Evolutionary conservation across 2,113 vertebrate genomes (phyloP).

Genomic region (Calcarius ornatus): DNA sequence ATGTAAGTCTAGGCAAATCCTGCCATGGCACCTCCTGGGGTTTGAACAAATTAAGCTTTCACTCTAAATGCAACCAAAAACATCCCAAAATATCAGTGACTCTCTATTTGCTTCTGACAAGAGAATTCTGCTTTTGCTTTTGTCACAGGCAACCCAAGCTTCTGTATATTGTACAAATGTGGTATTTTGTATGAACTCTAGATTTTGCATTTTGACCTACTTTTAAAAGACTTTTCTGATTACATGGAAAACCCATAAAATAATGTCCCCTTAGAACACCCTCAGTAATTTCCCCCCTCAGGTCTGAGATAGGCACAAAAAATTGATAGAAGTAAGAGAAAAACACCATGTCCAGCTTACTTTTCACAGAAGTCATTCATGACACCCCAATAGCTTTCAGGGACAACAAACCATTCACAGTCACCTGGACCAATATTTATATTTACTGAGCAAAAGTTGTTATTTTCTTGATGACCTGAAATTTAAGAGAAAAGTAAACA

Average conservation of each 20-base stretch:
- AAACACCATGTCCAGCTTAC: conserved; percentile 66
- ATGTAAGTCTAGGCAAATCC: background rate
- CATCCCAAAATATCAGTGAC: background rate
- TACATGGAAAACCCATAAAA: background rate
- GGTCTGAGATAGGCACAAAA: background rate
- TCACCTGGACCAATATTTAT: conserved; percentile 98
- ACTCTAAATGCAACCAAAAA: background rate
- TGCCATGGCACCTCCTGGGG: background rate
- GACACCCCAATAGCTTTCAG: conserved; percentile 94
- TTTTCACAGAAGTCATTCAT: conserved; percentile 98
- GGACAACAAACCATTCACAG: conserved; percentile 98
- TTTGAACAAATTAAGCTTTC: background rate
- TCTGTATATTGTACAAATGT: background rate
- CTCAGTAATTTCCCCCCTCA: background rate
- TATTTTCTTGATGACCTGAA: conserved; percentile 98
- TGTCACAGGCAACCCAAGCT: background rate
- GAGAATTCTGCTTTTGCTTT: background rate
- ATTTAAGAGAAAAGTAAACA: conserved; percentile 20
- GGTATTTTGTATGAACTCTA: background rate
- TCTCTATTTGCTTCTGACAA: background rate
- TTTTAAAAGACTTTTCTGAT: background rate
- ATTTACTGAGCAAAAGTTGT: conserved; percentile 98
- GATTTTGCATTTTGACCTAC: background rate
- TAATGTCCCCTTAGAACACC: background rate
- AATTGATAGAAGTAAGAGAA: background rate